phyloP scores from a whole-genome alignment of 2,888 invertebrate genomes.

The Lithosia quadra region DNA sequence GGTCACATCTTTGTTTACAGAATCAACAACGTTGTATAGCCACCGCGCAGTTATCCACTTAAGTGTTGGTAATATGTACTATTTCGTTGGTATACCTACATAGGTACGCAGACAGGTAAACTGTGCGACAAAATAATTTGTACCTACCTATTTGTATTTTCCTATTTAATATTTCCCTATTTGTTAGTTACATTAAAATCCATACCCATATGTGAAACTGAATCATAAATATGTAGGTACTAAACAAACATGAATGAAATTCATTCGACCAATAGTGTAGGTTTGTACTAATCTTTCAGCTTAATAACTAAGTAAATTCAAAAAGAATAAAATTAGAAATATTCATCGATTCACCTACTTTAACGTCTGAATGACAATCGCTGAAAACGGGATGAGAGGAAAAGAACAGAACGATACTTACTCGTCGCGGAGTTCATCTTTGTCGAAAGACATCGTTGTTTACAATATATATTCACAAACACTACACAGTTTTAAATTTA shows the following conservation, averaged over 20 bases:
- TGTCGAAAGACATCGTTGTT: slow-evolving; percentile 86
- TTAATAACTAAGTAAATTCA: slow-evolving; percentile 9
- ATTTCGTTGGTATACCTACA: not conserved
- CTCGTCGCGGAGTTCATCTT: slow-evolving; percentile 91
- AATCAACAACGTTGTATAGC: slow-evolving; percentile 43
- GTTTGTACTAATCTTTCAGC: not conserved
- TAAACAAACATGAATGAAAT: not conserved
- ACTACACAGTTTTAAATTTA: slow-evolving; percentile 58
- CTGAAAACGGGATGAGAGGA: slow-evolving; percentile 11
- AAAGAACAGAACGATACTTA: slow-evolving; percentile 79
- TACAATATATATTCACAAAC: slow-evolving; percentile 49
- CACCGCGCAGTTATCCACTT: not conserved
- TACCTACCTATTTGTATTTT: not conserved
- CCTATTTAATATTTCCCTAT: slow-evolving; percentile 19
- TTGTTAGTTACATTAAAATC: slow-evolving; percentile 2
- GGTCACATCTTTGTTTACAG: slow-evolving; percentile 58
- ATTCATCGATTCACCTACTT: slow-evolving; percentile 54
- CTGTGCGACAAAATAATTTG: slow-evolving; percentile 7
- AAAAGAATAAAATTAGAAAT: slow-evolving; percentile 28
- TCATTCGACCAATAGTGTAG: not conserved
- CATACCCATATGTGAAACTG: not conserved
- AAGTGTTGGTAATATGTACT: not conserved
- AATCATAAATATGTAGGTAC: not conserved
- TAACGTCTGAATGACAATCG: slow-evolving; percentile 37
- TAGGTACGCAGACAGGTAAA: not conserved